Conservation (phyloP, 2,113 vertebrate genomes). For the Varanus komodoensis region DNA sequence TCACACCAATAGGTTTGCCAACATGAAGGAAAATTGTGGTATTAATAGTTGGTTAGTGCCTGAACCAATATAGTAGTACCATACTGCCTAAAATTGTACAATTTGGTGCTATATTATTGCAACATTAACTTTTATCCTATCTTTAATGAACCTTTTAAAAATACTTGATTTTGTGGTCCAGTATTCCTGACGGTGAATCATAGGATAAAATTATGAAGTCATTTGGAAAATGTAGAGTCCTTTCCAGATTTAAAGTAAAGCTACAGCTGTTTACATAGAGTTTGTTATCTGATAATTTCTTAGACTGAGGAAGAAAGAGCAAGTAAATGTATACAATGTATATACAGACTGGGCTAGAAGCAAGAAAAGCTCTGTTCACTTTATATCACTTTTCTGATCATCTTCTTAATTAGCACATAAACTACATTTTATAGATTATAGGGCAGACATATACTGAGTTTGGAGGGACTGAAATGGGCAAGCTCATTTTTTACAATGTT, state of each 20-base stretch:
- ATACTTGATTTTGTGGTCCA: not conserved
- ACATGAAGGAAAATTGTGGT: not conserved
- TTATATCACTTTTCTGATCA: slow-evolving; percentile 26
- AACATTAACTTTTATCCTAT: not conserved
- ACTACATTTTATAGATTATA: not conserved
- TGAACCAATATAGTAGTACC: not conserved
- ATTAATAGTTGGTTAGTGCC: not conserved
- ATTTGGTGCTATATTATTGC: not conserved
- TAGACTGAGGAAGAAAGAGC: not conserved
- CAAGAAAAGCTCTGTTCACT: slow-evolving; percentile 22
- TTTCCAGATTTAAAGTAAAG: not conserved
- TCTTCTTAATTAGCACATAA: slow-evolving; percentile 27
- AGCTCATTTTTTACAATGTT: not conserved
- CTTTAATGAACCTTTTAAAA: not conserved
- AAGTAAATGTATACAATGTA: not conserved
- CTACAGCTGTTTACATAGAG: not conserved
- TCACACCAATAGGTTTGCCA: not conserved
- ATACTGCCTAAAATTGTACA: not conserved
- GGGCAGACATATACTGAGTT: slow-evolving; percentile 3
- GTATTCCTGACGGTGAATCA: not conserved
- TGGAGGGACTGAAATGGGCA: not conserved
- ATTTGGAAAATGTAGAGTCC: not conserved
- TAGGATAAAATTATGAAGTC: not conserved
- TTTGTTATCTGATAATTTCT: not conserved
- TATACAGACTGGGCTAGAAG: not conserved